Conservation (phyloP, 2,113 vertebrate species). For the Holacanthus passer region DNA sequence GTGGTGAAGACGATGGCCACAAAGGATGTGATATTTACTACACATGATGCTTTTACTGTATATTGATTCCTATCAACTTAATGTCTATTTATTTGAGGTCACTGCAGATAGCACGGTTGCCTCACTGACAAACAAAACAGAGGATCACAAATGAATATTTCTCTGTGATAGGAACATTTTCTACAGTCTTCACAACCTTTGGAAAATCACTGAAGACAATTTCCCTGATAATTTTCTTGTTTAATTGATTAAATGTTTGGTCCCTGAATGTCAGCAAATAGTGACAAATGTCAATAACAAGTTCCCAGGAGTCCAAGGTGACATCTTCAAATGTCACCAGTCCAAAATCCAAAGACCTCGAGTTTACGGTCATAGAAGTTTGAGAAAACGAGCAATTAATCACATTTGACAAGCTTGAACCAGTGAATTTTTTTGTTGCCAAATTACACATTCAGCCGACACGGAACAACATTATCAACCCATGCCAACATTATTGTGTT, state of each 20-base stretch:
- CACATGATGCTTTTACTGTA: not conserved
- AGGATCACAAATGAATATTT: not conserved
- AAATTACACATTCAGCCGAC: not conserved
- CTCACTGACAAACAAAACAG: not conserved
- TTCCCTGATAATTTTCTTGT: not conserved
- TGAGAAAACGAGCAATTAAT: not conserved
- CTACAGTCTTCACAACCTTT: not conserved
- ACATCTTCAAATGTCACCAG: not conserved
- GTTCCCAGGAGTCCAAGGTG: not conserved
- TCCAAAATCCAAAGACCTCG: not conserved
- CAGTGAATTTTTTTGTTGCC: not conserved
- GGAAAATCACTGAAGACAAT: not conserved
- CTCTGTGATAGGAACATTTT: not conserved
- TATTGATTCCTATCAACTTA: not conserved
- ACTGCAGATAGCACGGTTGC: not conserved
- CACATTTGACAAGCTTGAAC: not conserved
- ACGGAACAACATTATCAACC: not conserved
- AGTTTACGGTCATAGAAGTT: not conserved
- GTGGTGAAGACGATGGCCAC: conserved; percentile 9
- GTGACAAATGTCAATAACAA: not conserved
- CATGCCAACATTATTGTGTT: not conserved
- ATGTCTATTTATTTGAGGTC: not conserved
- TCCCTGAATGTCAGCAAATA: not conserved
- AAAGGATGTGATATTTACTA: not conserved
- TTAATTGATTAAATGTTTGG: not conserved